These are phyloP conservation scores for Rhyzopertha dominica DNA, from an alignment of 1,140 invertebrate genomes.

Conservation along the genomic window DNA sequence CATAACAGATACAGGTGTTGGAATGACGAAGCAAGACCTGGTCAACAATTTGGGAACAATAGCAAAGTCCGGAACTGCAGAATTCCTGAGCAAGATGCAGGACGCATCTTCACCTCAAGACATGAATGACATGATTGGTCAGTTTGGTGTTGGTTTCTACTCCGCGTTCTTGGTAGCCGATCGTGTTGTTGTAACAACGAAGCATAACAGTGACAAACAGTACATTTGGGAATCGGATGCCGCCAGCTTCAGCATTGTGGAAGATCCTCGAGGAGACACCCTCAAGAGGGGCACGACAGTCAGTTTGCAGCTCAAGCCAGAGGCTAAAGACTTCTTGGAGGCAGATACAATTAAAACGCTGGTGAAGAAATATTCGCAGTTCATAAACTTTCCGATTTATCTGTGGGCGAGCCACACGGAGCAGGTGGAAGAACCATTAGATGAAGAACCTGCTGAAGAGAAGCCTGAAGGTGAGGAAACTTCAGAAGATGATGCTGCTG, in stretches of 20 bases:
- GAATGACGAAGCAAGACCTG: slow-evolving; percentile 95
- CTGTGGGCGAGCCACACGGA: slow-evolving; percentile 93
- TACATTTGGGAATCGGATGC: slow-evolving; percentile 99
- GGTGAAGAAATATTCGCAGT: slow-evolving; percentile 98
- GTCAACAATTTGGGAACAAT: slow-evolving; percentile 98
- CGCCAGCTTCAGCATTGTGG: slow-evolving; percentile 75
- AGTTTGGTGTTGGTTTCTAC: slow-evolving; percentile 98
- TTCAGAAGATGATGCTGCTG: slow-evolving; percentile 45
- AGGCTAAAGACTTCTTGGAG: slow-evolving; percentile 94
- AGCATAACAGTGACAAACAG: slow-evolving; percentile 93
- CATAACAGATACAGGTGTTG: slow-evolving; percentile 95
- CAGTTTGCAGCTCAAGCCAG: slow-evolving; percentile 91
- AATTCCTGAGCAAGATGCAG: slow-evolving; percentile 93
- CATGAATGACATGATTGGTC: slow-evolving; percentile 83
- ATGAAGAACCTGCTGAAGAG: slow-evolving; percentile 44
- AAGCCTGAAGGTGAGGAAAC: slow-evolving; percentile 41
- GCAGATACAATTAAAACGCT: slow-evolving; percentile 84
- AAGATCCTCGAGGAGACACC: slow-evolving; percentile 82
- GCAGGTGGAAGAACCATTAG: slow-evolving; percentile 72
- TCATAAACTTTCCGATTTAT: slow-evolving; percentile 99
- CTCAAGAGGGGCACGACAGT: slow-evolving; percentile 41
- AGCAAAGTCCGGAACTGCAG: slow-evolving; percentile 98
- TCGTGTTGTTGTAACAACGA: slow-evolving; percentile 87
- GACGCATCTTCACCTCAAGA: slow-evolving; percentile 61
- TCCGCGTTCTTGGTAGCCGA: slow-evolving; percentile 94